Percentiles rank a stretch among this genome's conserved stretches.
phyloP scores from a whole-genome alignment of 2,797 vertebrate species.

The Peromyscus attwateri region DNA sequence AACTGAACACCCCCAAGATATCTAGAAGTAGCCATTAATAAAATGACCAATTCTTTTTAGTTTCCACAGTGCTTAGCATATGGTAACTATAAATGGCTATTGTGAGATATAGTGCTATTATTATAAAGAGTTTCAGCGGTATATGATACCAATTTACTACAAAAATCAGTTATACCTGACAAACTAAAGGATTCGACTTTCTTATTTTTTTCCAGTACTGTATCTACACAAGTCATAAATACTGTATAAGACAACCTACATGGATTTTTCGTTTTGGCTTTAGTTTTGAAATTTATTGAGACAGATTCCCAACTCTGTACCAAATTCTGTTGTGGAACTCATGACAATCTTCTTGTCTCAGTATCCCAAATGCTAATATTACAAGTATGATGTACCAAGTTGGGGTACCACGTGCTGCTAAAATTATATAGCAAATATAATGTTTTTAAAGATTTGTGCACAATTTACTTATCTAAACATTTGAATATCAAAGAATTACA shows the following conservation, averaged over 20 bases:
- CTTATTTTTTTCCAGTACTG: background rate
- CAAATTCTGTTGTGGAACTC: background rate
- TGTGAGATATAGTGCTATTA: slow-evolving; percentile 12
- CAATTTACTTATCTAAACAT: slow-evolving; percentile 46
- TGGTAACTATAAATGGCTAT: background rate
- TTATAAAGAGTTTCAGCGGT: slow-evolving; percentile 35
- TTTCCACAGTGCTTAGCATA: background rate
- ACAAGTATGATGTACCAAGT: background rate
- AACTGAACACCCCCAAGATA: background rate
- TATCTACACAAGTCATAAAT: background rate
- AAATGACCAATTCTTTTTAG: background rate
- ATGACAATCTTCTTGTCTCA: background rate
- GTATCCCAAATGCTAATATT: background rate
- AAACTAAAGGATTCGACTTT: slow-evolving; percentile 30
- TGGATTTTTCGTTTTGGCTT: background rate
- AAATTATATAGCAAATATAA: background rate
- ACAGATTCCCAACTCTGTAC: background rate
- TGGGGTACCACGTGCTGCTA: background rate
- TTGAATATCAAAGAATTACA: slow-evolving; percentile 28
- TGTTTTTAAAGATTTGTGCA: slow-evolving; percentile 16
- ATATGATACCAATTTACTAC: background rate
- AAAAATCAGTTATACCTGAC: slow-evolving; percentile 42
- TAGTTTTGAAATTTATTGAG: background rate
- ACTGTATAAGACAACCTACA: background rate
- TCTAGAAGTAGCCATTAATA: background rate